Evolutionary conservation across 2,113 vertebrate species (phyloP).

Genomic region (Apodemus speciosus): DNA sequence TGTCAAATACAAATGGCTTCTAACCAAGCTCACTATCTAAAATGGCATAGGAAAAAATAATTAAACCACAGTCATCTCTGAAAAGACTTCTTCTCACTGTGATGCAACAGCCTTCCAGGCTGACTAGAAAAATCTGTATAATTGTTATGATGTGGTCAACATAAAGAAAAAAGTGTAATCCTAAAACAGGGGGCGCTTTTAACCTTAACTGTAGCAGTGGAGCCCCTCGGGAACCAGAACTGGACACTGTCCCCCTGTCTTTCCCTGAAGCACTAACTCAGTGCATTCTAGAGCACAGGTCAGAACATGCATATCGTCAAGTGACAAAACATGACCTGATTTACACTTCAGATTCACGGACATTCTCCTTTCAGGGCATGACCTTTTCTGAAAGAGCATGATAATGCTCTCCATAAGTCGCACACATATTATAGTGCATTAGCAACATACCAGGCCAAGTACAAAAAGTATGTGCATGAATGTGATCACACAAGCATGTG

Average conservation of each 20-base stretch:
- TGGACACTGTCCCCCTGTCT: background rate
- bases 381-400: background rate
- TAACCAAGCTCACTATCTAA: background rate
- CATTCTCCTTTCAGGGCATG: background rate
- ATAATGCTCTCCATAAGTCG: background rate
- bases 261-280: background rate
- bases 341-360: background rate
- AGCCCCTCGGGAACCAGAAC: background rate
- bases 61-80: background rate
- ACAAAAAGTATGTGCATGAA: background rate
- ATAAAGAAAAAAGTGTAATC: background rate
- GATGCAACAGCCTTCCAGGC: background rate
- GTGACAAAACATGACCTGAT: background rate
- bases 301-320: accelerated
- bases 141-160: background rate
- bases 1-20: accelerated
- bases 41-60: background rate
- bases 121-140: background rate
- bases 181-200: background rate
- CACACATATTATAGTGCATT: no score
- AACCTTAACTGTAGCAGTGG: background rate
- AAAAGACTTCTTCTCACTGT: background rate
- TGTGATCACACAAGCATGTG: no score
- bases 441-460: background rate
- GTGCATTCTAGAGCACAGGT: no score